Percentiles rank a stretch among this genome's conserved stretches.
These are phyloP conservation scores for Metridium senile DNA, from an alignment of 92 coral and sea anemone genomes.

Conservation along the genomic window DNA sequence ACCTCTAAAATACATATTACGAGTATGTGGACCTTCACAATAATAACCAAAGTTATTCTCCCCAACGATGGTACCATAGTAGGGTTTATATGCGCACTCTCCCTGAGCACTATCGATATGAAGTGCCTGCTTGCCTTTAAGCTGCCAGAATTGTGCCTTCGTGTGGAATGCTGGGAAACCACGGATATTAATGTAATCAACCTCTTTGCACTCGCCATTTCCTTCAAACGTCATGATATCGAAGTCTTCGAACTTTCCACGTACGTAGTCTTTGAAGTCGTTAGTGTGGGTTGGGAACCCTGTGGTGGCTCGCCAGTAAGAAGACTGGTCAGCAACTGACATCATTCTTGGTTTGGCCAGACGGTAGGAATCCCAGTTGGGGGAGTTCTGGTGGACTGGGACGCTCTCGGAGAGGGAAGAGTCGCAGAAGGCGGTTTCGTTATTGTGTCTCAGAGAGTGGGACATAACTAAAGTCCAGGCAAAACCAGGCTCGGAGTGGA, in stretches of 20 bases:
- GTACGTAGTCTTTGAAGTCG: constrained; percentile 37
- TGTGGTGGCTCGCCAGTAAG: constrained; percentile 40
- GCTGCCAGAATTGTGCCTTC: constrained; percentile 42
- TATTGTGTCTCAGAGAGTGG: constrained; percentile 17
- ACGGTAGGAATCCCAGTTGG: constrained; percentile 46
- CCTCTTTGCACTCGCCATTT: constrained; percentile 32
- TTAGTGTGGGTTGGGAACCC: constrained; percentile 21
- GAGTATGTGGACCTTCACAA: constrained; percentile 26
- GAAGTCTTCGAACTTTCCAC: constrained; percentile 34
- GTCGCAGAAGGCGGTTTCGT: constrained; percentile 36
- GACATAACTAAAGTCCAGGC: constrained; percentile 51
- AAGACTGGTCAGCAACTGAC: constrained; percentile 21
- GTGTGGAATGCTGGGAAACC: constrained; percentile 28
- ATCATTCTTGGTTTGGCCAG: constrained; percentile 33
- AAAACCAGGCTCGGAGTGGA: constrained; percentile 34
- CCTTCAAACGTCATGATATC: constrained; percentile 34
- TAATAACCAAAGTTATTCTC: constrained; percentile 44
- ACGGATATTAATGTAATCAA: constrained; percentile 41
- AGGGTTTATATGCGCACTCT: constrained; percentile 24
- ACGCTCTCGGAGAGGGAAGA: constrained; percentile 18
- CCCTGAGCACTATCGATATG: constrained; percentile 43
- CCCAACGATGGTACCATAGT: constrained; percentile 26
- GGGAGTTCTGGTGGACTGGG: constrained; percentile 35
- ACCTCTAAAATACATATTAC: constrained; percentile 30
- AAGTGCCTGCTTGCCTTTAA: constrained; percentile 33